Evolutionary conservation across 2,888 invertebrate species (phyloP).

Genomic region (Tiphia femorata): DNA sequence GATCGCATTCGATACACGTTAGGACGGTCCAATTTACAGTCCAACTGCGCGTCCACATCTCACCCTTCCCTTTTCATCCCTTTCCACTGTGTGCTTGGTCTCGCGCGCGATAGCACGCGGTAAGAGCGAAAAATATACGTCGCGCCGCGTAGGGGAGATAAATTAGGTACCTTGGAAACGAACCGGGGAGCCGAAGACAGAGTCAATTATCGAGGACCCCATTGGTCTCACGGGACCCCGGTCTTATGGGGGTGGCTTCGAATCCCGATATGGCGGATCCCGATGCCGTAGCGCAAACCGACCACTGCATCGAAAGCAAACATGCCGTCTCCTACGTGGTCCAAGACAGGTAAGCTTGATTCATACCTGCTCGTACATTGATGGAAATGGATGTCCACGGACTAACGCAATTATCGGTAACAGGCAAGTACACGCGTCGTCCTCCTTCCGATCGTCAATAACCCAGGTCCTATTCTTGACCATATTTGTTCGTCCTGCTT

Average conservation of each 20-base stretch:
- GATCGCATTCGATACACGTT: too few species aligned
- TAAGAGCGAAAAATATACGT: conserved; percentile 44
- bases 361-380: too few species aligned
- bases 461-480: too few species aligned
- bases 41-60: conserved; percentile 35
- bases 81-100: neutral
- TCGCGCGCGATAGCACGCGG: neutral
- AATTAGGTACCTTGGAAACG: conserved; percentile 49
- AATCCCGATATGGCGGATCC: conserved; percentile 29
- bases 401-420: too few species aligned
- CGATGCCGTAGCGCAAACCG: conserved; percentile 16
- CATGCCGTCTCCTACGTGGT: neutral
- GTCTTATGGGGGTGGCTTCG: conserved; percentile 38
- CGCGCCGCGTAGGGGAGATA: conserved; percentile 48
- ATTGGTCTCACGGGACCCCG: conserved; percentile 44
- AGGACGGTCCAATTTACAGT: conserved; percentile 38
- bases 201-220: conserved; percentile 58
- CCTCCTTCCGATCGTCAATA: too few species aligned
- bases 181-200: conserved; percentile 51
- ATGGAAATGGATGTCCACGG: too few species aligned
- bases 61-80: conserved; percentile 8
- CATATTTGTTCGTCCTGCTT: too few species aligned
- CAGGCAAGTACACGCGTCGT: too few species aligned
- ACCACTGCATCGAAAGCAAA: conserved; percentile 1
- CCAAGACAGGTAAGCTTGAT: too few species aligned